A percentile compares a stretch with the other conserved stretches of the same genome.
Evolutionary conservation across 2,888 invertebrate species (phyloP).

Genomic region (Hanleya hanleyi): DNA sequence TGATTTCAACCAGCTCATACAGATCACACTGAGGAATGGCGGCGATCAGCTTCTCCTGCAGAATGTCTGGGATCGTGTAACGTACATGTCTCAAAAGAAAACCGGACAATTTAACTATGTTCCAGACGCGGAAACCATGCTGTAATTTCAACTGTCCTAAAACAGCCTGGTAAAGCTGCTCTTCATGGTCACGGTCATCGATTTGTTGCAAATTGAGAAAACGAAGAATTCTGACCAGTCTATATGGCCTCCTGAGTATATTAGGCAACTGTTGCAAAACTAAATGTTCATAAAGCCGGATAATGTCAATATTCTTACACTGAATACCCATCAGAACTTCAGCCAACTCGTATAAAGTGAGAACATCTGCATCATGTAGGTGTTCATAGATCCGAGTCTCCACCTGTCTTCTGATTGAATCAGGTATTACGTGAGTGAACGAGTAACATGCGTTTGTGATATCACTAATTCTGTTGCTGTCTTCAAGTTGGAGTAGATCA

Average conservation of each 20-base stretch:
- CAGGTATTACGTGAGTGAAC: constrained; percentile 13
- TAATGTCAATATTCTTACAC: constrained; percentile 31
- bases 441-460: constrained; percentile 25
- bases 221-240: constrained; percentile 40
- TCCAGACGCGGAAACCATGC: constrained; percentile 30
- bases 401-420: constrained; percentile 14
- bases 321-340: constrained; percentile 35
- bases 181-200: background rate
- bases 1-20: constrained; percentile 20
- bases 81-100: constrained; percentile 31
- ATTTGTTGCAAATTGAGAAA: constrained; percentile 28
- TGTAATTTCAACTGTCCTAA: constrained; percentile 19
- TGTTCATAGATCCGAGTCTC: constrained; percentile 9
- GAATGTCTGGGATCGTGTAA: constrained; percentile 22
- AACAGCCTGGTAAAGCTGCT: background rate
- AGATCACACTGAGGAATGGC: constrained; percentile 35
- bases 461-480: constrained; percentile 16
- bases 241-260: constrained; percentile 34
- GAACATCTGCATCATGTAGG: constrained; percentile 39
- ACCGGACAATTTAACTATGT: constrained; percentile 21
- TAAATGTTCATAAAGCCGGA: constrained; percentile 28
- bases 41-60: constrained; percentile 29
- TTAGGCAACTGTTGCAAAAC: constrained; percentile 34
- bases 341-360: constrained; percentile 42
- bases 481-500: constrained; percentile 4